Conservation (phyloP, 2,113 vertebrate genomes). For the Pterocles burchelli region DNA sequence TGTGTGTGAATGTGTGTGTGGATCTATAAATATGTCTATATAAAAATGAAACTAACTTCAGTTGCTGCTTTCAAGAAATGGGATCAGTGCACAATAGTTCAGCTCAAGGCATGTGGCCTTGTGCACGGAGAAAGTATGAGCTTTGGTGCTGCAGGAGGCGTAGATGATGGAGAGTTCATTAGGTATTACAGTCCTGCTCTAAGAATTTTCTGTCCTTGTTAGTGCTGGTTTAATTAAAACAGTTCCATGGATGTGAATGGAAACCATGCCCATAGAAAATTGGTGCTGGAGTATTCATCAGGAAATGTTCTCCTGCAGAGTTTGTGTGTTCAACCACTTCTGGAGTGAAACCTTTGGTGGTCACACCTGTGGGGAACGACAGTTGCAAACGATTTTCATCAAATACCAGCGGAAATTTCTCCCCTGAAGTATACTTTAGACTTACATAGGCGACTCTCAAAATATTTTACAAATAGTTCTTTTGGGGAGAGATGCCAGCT, state of each 20-base stretch:
- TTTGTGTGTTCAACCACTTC: not conserved
- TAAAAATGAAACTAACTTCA: not conserved
- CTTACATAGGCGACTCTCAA: not conserved
- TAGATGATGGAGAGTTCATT: not conserved
- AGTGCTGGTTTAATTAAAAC: not conserved
- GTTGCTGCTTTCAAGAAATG: not conserved
- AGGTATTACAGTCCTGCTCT: not conserved
- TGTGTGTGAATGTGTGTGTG: not conserved
- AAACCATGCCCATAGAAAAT: not conserved
- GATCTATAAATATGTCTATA: not conserved
- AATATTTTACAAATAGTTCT: not conserved
- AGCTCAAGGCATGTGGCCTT: not conserved
- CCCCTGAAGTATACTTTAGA: not conserved
- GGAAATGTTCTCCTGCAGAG: not conserved
- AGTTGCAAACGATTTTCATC: not conserved
- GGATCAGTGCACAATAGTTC: not conserved
- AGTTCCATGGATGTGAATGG: not conserved
- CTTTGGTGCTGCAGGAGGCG: not conserved
- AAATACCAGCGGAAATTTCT: constrained; percentile 11
- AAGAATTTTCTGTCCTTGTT: not conserved
- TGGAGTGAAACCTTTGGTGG: not conserved
- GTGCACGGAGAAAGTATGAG: not conserved
- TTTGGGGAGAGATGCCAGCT: not conserved
- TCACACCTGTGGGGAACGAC: not conserved
- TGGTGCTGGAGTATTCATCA: not conserved